These are phyloP conservation scores for Ammodytes dubius DNA, from an alignment of 2,113 vertebrate genomes.

Conservation along the genomic window DNA sequence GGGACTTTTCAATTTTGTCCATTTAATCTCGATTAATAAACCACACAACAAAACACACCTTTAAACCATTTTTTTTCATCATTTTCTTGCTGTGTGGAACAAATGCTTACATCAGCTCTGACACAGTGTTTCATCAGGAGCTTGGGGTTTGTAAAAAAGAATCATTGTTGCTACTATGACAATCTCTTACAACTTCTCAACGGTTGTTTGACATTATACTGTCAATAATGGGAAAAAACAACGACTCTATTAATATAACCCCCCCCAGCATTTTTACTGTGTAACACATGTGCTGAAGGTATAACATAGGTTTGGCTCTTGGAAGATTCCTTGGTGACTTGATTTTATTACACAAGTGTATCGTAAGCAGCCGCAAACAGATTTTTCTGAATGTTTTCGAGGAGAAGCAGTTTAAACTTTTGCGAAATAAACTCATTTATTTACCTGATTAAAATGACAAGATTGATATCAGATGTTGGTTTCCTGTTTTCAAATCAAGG, in stretches of 20 bases:
- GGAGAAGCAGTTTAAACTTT: no score
- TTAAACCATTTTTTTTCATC: background rate
- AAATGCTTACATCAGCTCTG: background rate
- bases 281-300: no score
- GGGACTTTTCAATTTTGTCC: conserved; percentile 22
- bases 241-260: background rate
- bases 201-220: background rate
- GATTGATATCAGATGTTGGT: no score
- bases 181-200: background rate
- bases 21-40: conserved; percentile 20
- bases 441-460: no score
- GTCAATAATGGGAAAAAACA: background rate
- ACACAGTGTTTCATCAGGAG: background rate
- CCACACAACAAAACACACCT: background rate
- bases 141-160: background rate
- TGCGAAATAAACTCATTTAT: no score
- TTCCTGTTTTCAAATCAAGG: no score
- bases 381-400: no score
- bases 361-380: no score
- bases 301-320: no score
- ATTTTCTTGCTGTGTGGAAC: background rate
- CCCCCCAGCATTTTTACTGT: no score
- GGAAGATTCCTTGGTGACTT: no score
- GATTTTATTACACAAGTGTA: no score
- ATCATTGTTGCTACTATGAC: background rate